phyloP scores from a whole-genome alignment of 2,888 invertebrate genomes.

The Nipponacmea schrenckii region DNA sequence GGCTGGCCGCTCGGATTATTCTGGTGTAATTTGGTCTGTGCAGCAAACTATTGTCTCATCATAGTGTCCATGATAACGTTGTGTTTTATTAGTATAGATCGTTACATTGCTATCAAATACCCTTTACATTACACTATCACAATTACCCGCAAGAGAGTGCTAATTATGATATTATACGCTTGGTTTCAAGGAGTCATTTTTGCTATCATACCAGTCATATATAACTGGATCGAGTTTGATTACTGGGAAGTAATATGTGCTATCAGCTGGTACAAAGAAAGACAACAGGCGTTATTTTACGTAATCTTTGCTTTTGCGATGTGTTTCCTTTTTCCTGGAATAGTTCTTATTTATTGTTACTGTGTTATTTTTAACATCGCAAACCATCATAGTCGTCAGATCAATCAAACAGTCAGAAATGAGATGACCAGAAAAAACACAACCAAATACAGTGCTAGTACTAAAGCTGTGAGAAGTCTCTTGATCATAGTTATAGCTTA shows the following conservation, averaged over 20 bases:
- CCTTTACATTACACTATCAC: constrained; percentile 50
- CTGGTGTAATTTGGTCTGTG: constrained; percentile 57
- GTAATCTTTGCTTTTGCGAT: constrained; percentile 57
- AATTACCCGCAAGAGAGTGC: constrained; percentile 37
- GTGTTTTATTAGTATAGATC: constrained; percentile 62
- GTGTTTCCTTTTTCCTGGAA: constrained; percentile 59
- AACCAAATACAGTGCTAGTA: constrained; percentile 33
- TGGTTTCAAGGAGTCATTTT: constrained; percentile 63
- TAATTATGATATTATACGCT: constrained; percentile 43
- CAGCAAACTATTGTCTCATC: constrained; percentile 63
- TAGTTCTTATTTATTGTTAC: constrained; percentile 53
- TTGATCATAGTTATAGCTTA: constrained; percentile 62
- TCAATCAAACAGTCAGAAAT: constrained; percentile 1
- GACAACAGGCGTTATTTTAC: constrained; percentile 46
- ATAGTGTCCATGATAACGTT: constrained; percentile 66
- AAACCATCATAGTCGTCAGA: neutral
- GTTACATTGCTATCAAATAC: constrained; percentile 58
- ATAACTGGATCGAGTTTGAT: constrained; percentile 62
- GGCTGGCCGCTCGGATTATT: constrained; percentile 29
- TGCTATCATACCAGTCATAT: constrained; percentile 47
- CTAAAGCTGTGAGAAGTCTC: constrained; percentile 53
- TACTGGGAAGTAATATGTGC: constrained; percentile 66
- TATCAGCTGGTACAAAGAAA: constrained; percentile 58
- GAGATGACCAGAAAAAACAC: neutral
- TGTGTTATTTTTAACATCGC: constrained; percentile 35